Percentiles rank a stretch among this genome's conserved stretches.
These are phyloP conservation scores for Acanthococcus lagerstroemiae DNA, from an alignment of 2,888 invertebrate species.

Conservation along the genomic window DNA sequence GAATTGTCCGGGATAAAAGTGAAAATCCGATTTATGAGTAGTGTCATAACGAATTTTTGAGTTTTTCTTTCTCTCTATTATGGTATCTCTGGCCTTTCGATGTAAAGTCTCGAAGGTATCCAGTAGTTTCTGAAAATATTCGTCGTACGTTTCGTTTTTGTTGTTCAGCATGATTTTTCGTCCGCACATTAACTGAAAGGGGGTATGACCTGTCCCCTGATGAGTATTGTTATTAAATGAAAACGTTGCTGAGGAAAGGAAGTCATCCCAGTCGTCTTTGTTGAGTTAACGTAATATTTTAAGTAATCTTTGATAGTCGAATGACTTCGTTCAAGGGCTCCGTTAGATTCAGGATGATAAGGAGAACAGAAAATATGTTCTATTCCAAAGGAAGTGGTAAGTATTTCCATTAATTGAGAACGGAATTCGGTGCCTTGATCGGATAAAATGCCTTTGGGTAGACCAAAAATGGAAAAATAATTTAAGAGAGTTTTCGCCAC, in stretches of 20 bases:
- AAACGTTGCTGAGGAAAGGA: neutral
- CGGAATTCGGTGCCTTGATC: slow-evolving; percentile 42
- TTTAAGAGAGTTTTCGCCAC: slow-evolving; percentile 39
- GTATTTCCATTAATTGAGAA: slow-evolving; percentile 39
- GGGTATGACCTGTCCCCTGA: neutral
- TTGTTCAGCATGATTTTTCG: neutral
- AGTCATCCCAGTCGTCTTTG: neutral
- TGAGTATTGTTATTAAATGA: neutral
- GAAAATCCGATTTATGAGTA: neutral
- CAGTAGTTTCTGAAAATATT: neutral
- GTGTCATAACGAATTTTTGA: neutral
- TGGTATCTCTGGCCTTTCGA: neutral
- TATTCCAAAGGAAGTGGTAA: slow-evolving; percentile 21
- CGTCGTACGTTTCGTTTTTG: neutral
- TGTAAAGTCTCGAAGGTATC: neutral
- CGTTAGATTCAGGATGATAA: neutral
- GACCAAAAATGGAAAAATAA: slow-evolving; percentile 40
- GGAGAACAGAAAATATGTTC: neutral
- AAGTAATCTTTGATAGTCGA: neutral
- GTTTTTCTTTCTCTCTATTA: neutral
- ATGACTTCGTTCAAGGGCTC: neutral
- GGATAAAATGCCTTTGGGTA: slow-evolving; percentile 40
- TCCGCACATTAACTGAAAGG: neutral
- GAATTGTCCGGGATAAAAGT: neutral
- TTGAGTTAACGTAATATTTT: neutral